A percentile compares a stretch with the other conserved stretches of the same genome.
Conservation (phyloP, 1,140 invertebrate genomes). For the Camponotus pennsylvanicus region DNA sequence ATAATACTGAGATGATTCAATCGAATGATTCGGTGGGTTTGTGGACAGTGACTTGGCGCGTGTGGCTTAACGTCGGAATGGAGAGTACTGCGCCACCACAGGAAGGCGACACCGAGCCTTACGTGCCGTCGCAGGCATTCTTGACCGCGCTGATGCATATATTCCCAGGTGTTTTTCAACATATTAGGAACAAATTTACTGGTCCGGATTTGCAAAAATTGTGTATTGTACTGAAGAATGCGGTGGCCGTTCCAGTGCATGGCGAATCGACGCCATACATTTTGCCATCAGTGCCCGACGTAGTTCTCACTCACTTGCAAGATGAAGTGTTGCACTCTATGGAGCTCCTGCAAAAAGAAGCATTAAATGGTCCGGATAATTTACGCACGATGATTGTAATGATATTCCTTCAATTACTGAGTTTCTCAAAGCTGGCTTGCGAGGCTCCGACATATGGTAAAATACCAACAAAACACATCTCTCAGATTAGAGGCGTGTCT, state of each 20-base stretch:
- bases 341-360: constrained; percentile 94
- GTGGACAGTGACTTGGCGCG: constrained; percentile 93
- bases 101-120: constrained; percentile 88
- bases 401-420: constrained; percentile 93
- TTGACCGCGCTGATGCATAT: constrained; percentile 97
- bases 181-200: constrained; percentile 94
- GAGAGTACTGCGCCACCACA: constrained; percentile 91
- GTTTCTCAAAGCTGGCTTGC: constrained; percentile 91
- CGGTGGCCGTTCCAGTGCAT: constrained; percentile 93
- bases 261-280: constrained; percentile 94
- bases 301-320: constrained; percentile 93
- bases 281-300: constrained; percentile 91
- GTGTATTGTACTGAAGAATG: constrained; percentile 92
- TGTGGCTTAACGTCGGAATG: constrained; percentile 94
- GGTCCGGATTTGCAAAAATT: constrained; percentile 92
- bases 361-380: constrained; percentile 89
- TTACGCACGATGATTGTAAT: constrained; percentile 91
- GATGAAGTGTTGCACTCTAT: constrained; percentile 93
- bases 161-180: constrained; percentile 96
- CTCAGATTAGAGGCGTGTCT: constrained; percentile 84
- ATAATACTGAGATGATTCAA: constrained; percentile 81
- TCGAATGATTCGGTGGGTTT: constrained; percentile 88
- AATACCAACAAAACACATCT: constrained; percentile 86
- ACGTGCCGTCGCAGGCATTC: constrained; percentile 96
- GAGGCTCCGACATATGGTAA: constrained; percentile 89